A percentile compares a stretch with the other conserved stretches of the same genome.
Evolutionary conservation across 2,888 invertebrate species (phyloP).

Genomic region (Diarsia brunnea): DNA sequence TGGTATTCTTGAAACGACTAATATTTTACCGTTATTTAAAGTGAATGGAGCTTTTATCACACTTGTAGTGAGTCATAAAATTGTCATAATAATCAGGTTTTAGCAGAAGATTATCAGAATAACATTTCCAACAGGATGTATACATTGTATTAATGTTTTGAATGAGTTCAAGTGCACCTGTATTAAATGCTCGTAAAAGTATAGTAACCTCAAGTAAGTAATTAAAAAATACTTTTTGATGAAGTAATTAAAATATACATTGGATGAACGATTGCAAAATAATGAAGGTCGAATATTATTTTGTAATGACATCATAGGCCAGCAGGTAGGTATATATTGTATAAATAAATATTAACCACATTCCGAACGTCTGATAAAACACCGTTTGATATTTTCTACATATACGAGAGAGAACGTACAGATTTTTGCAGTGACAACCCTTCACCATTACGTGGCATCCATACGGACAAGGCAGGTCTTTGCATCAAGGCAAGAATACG

Average conservation of each 20-base stretch:
- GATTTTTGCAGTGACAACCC: neutral
- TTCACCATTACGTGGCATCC: neutral
- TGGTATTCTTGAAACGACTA: slow-evolving; percentile 28
- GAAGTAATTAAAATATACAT: too few species aligned
- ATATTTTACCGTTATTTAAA: slow-evolving; percentile 53
- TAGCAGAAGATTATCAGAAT: slow-evolving; percentile 51
- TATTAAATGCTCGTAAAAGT: slow-evolving; percentile 47
- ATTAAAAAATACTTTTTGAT: slow-evolving; percentile 19
- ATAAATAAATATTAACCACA: slow-evolving; percentile 70
- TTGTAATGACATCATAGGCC: slow-evolving; percentile 72
- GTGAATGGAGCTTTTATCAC: slow-evolving; percentile 53
- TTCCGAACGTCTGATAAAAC: slow-evolving; percentile 68
- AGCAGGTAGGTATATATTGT: too few species aligned
- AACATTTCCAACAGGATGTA: slow-evolving; percentile 58
- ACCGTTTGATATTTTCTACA: neutral
- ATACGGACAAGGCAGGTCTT: neutral
- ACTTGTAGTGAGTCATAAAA: slow-evolving; percentile 52
- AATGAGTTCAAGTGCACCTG: slow-evolving; percentile 57
- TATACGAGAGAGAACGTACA: neutral
- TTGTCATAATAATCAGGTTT: slow-evolving; percentile 61
- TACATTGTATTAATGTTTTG: slow-evolving; percentile 52
- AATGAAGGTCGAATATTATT: slow-evolving; percentile 39
- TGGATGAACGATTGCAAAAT: slow-evolving; percentile 34
- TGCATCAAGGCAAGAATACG: slow-evolving; percentile 16
- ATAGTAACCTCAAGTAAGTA: slow-evolving; percentile 33